Evolutionary conservation across 2,888 invertebrate genomes (phyloP).

Genomic region (Ptychoptera albimana): DNA sequence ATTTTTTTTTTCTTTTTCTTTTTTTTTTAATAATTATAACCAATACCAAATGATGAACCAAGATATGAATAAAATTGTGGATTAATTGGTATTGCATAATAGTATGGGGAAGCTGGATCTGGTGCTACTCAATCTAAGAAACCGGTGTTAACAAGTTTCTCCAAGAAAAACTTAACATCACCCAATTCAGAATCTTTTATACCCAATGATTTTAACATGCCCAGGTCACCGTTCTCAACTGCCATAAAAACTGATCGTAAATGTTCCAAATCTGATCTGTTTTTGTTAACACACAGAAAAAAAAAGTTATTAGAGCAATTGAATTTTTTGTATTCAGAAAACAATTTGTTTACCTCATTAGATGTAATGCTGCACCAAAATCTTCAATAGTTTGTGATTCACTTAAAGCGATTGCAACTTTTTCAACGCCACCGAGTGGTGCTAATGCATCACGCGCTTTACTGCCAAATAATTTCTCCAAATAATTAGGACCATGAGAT

Average conservation of each 20-base stretch:
- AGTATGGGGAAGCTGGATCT: conserved; percentile 57
- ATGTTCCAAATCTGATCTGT: conserved; percentile 78
- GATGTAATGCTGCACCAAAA: conserved; percentile 39
- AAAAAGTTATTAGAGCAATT: not conserved
- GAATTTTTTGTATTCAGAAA: not conserved
- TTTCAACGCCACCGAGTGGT: conserved; percentile 86
- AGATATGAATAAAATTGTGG: conserved; percentile 57
- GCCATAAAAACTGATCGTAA: conserved; percentile 90
- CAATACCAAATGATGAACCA: conserved; percentile 34
- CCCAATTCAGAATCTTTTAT: conserved; percentile 91
- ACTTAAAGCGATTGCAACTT: conserved; percentile 84
- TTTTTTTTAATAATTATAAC: conserved; percentile 28
- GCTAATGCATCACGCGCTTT: conserved; percentile 84
- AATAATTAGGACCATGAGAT: conserved; percentile 90
- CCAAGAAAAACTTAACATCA: conserved; percentile 90
- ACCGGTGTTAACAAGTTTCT: conserved; percentile 88
- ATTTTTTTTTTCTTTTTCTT: not conserved
- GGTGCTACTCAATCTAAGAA: conserved; percentile 80
- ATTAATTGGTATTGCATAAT: conserved; percentile 53
- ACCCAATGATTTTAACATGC: conserved; percentile 84
- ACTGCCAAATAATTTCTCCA: conserved; percentile 89
- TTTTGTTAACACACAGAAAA: not conserved
- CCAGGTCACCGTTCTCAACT: conserved; percentile 86
- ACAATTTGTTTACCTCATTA: conserved; percentile 25
- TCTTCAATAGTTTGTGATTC: conserved; percentile 93